Evolutionary conservation across 1,140 invertebrate species (phyloP).

Genomic region (Charaxes varanes): DNA sequence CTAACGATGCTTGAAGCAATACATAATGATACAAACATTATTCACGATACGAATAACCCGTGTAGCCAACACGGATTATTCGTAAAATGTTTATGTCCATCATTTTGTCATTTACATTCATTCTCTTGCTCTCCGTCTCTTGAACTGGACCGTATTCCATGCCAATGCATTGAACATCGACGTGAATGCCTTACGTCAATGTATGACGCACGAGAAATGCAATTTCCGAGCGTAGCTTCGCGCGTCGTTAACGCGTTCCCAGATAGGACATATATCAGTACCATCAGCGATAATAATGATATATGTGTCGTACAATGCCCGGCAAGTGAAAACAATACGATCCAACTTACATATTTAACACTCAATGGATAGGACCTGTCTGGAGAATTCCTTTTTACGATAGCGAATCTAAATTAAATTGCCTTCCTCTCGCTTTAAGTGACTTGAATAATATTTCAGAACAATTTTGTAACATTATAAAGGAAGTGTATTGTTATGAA

Average conservation of each 20-base stretch:
- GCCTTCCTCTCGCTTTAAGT: slow-evolving; percentile 1
- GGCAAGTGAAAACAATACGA: slow-evolving; percentile 18
- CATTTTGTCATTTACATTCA: too few species aligned
- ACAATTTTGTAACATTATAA: too few species aligned
- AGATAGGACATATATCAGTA: slow-evolving; percentile 36
- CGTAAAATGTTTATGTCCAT: too few species aligned
- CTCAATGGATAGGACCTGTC: slow-evolving; percentile 1
- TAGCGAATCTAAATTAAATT: not conserved
- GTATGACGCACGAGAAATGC: slow-evolving; percentile 61
- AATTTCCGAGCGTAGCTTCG: slow-evolving; percentile 56
- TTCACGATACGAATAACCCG: too few species aligned
- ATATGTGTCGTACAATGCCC: slow-evolving; percentile 37
- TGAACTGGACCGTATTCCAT: not conserved
- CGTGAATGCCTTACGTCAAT: slow-evolving; percentile 36
- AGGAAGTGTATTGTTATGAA: too few species aligned
- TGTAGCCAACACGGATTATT: too few species aligned
- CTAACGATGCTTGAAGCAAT: too few species aligned
- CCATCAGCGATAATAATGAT: slow-evolving; percentile 40
- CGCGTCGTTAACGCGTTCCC: slow-evolving; percentile 44
- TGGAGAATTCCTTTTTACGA: not conserved
- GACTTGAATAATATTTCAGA: too few species aligned
- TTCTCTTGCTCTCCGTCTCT: too few species aligned
- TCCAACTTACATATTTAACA: slow-evolving; percentile 3
- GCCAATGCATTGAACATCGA: slow-evolving; percentile 28
- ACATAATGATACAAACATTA: too few species aligned